Evolutionary conservation across 2,113 vertebrate genomes (phyloP), one percentile per base, ranked within the genome.

Genomic region (Elachura formosa): DNA sequence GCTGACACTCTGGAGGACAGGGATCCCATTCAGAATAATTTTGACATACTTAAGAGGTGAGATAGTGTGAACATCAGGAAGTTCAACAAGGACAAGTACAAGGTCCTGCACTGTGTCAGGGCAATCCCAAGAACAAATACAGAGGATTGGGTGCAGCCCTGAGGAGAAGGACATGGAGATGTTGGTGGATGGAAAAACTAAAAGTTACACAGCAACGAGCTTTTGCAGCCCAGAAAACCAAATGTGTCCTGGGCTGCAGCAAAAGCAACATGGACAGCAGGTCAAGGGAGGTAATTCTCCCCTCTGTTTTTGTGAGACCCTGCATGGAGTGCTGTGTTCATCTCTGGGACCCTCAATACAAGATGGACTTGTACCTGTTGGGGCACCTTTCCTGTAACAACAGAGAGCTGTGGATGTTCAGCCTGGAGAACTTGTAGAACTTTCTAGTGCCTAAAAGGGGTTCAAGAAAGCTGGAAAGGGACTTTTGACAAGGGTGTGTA

Each of bases 191-290:
- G 29, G 29, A 54, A 82, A 75, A 75, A 12, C 17, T 54, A 40
- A 54, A 26, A 62, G 28, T 26, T 21, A 41, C 18, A 5, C 10
- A 4, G 6, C 14, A 34, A 6, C 26, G n/a, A 54, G 6, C 6
- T 46, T n/a, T 59, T 33, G 16, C 46, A 75, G 24, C n/a, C 46
- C n/a, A 48, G 62, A 54, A 61, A 40, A 14, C 12, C 46, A 75
- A 61, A n/a, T 5, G 3, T 61, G 29, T 46, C 34, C 40, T 68
- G 45, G 28, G 15, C 76, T 58, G 36, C 43, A 66, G 38, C 33
- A 58, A 73, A 51, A 38, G 7, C 52, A 66, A 13, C 0, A 0
- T 19, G 11, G 25, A 14, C 54, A 54, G 29, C 11, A 34, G 25
- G 46, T 40, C 16, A 18, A 46, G 14, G 24, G 24, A 54, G 40